Evolutionary conservation across 2,797 vertebrate genomes (phyloP).

Genomic region (Micromesistius poutassou): DNA sequence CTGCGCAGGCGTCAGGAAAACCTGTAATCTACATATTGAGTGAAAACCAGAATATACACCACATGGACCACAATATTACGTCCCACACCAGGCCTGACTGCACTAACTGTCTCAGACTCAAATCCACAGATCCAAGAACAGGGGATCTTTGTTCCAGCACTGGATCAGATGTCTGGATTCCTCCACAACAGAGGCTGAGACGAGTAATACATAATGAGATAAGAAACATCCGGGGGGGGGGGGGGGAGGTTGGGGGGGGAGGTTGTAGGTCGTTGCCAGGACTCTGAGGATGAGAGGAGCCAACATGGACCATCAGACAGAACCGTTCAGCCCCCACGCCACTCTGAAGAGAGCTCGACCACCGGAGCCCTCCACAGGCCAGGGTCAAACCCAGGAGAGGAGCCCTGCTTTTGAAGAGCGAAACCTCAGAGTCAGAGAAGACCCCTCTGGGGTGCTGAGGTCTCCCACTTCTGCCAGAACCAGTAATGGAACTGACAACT

Average conservation of each 20-base stretch:
- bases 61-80: neutral
- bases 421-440: too few relatives aligned
- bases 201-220: conserved; percentile 35
- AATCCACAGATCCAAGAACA: neutral
- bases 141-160: neutral
- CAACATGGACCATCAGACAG: conserved; percentile 25
- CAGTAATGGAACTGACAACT: neutral
- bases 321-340: neutral
- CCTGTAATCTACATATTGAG: neutral
- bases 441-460: too few relatives aligned
- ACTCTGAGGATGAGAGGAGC: conserved; percentile 20
- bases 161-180: neutral
- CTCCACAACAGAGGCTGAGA: conserved; percentile 29
- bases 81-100: neutral
- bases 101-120: too few relatives aligned
- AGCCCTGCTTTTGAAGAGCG: neutral
- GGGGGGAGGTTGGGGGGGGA: conserved; percentile 24
- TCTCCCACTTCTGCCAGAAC: neutral
- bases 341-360: neutral
- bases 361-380: neutral
- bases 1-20: neutral
- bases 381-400: conserved; percentile 31
- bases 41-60: neutral
- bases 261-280: conserved; percentile 29
- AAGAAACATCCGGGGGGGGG: conserved; percentile 16